Evolutionary conservation across 2,113 vertebrate genomes (phyloP).

Genomic region (Hydrochoerus hydrochaeris): DNA sequence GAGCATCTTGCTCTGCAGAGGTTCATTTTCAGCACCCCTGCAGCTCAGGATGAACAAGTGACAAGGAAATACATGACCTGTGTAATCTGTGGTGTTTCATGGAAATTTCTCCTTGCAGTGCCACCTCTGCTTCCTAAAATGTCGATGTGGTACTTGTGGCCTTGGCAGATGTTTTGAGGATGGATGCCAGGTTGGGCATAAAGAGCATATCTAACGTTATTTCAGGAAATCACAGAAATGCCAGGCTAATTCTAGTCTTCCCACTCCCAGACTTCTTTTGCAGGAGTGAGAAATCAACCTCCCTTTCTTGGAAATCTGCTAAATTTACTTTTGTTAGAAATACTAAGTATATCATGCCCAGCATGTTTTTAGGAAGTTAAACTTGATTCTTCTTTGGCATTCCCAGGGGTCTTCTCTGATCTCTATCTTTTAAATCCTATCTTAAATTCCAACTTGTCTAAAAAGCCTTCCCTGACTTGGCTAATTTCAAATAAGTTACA

Average conservation of each 20-base stretch:
- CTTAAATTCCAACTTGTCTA: not conserved
- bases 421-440: constrained; percentile 4
- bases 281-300: not conserved
- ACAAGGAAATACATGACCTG: not conserved
- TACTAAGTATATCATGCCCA: not conserved
- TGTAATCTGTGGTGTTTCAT: not conserved
- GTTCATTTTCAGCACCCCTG: not conserved
- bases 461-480: not conserved
- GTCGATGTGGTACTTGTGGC: not conserved
- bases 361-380: not conserved
- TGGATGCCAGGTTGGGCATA: not conserved
- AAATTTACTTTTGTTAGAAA: not conserved
- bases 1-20: not conserved
- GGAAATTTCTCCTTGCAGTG: not conserved
- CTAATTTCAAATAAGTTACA: constrained; percentile 30
- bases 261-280: not conserved
- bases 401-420: not conserved
- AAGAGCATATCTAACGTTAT: not conserved
- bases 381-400: not conserved
- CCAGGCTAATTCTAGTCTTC: not conserved
- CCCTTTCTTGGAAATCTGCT: not conserved
- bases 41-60: not conserved
- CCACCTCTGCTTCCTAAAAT: not conserved
- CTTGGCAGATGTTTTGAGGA: not conserved
- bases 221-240: not conserved